Evolutionary conservation across 2,888 invertebrate genomes (phyloP).

Genomic region (Pandemis heparana): DNA sequence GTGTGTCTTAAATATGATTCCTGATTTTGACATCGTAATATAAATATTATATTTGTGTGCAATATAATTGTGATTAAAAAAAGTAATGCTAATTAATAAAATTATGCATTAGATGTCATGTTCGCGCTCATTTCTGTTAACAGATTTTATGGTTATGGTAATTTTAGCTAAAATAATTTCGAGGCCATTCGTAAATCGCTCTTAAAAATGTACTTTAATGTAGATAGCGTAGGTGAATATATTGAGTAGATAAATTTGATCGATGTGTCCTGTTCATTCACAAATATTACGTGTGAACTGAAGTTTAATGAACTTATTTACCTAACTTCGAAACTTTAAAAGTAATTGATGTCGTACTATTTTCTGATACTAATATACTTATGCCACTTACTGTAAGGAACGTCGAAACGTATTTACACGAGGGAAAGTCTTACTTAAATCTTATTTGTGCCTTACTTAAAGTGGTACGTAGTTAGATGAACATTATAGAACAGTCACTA

Average conservation of each 20-base stretch:
- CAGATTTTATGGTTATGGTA: constrained; percentile 11
- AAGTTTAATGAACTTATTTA: constrained; percentile 28
- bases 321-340: constrained; percentile 20
- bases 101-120: neutral
- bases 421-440: constrained; percentile 28
- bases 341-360: constrained; percentile 30
- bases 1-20: constrained; percentile 19
- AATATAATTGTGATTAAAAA: constrained; percentile 35
- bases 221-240: neutral
- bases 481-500: constrained; percentile 13
- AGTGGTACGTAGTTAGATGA: constrained; percentile 17
- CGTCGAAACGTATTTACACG: constrained; percentile 11
- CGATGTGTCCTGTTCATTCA: constrained; percentile 11
- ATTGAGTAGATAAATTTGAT: neutral
- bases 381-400: constrained; percentile 36
- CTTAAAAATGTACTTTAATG: neutral
- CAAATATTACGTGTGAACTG: constrained; percentile 11
- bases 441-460: constrained; percentile 41
- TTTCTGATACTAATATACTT: constrained; percentile 39
- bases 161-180: neutral
- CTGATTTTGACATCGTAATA: constrained; percentile 19
- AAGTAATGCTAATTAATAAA: constrained; percentile 8
- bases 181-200: constrained; percentile 9
- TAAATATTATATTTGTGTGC: constrained; percentile 20
- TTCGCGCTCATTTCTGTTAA: constrained; percentile 17